Conservation (phyloP, 2,888 invertebrate genomes). For the Tholera decimalis region DNA sequence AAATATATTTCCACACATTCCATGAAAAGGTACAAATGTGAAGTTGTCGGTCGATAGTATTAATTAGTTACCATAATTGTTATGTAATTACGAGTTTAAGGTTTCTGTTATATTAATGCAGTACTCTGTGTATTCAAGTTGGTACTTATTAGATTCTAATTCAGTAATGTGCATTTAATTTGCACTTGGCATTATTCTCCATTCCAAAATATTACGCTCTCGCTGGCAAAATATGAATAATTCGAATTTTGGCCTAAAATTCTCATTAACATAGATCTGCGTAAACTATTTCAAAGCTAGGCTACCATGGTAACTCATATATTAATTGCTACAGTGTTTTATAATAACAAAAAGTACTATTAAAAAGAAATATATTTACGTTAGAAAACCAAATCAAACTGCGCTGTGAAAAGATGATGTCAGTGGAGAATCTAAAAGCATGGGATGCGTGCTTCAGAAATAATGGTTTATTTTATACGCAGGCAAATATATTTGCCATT, state of each 20-base stretch:
- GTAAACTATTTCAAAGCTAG: constrained; percentile 9
- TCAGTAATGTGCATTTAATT: constrained; percentile 16
- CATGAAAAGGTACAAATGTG: constrained; percentile 71
- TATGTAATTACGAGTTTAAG: constrained; percentile 64
- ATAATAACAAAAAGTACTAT: neutral
- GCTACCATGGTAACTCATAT: neutral
- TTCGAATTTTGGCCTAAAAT: neutral
- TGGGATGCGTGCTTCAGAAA: constrained; percentile 46
- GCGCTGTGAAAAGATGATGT: constrained; percentile 53
- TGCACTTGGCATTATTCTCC: constrained; percentile 9
- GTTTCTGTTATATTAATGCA: constrained; percentile 55
- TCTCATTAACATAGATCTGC: constrained; percentile 13
- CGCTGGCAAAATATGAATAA: constrained; percentile 1
- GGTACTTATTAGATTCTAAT: constrained; percentile 43
- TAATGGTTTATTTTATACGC: constrained; percentile 41
- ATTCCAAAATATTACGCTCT: constrained; percentile 12
- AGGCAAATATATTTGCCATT: constrained; percentile 22
- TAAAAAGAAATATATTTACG: constrained; percentile 13
- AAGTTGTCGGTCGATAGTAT: constrained; percentile 71
- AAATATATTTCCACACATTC: constrained; percentile 56
- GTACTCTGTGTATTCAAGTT: constrained; percentile 27
- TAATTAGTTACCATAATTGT: constrained; percentile 78
- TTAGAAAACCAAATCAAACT: constrained; percentile 55
- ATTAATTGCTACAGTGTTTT: constrained; percentile 4
- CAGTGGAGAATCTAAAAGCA: constrained; percentile 8